Evolutionary conservation across 2,888 invertebrate genomes (phyloP).

Genomic region (Epistrophella euchroma): DNA sequence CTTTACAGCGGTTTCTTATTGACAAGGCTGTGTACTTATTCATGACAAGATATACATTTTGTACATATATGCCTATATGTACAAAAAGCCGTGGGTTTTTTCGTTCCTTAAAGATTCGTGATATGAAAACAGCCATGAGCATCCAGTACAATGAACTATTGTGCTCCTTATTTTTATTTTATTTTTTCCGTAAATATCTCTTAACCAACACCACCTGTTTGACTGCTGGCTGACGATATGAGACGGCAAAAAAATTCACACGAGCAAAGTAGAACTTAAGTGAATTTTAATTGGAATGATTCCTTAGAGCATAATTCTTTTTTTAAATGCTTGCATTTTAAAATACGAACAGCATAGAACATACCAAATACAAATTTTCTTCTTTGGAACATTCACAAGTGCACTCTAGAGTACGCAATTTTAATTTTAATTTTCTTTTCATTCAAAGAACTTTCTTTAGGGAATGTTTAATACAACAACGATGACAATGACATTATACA

Average conservation of each 20-base stretch:
- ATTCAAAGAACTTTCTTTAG: conserved; percentile 13
- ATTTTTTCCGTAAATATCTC: not conserved
- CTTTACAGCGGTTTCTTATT: no score
- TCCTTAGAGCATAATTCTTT: conserved; percentile 45
- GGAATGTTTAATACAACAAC: conserved; percentile 17
- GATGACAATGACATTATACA: not conserved
- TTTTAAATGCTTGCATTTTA: conserved; percentile 5
- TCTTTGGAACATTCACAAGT: conserved; percentile 23
- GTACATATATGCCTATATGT: no score
- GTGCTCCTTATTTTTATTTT: not conserved
- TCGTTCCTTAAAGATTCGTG: no score
- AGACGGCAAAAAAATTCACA: conserved; percentile 4
- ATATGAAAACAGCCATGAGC: not conserved
- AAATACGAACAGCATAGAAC: not conserved
- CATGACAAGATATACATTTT: no score
- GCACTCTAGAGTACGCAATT: conserved; percentile 39
- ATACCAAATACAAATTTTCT: conserved; percentile 23
- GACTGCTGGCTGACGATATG: conserved; percentile 1
- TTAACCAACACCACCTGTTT: conserved; percentile 37
- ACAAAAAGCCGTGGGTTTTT: no score
- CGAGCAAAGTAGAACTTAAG: conserved; percentile 45
- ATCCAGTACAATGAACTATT: conserved; percentile 26
- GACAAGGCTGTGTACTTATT: no score
- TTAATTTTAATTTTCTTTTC: conserved; percentile 49
- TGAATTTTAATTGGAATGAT: conserved; percentile 48